These are phyloP conservation scores for Eupithecia dodoneata DNA, from an alignment of 2,888 invertebrate genomes.

Conservation along the genomic window DNA sequence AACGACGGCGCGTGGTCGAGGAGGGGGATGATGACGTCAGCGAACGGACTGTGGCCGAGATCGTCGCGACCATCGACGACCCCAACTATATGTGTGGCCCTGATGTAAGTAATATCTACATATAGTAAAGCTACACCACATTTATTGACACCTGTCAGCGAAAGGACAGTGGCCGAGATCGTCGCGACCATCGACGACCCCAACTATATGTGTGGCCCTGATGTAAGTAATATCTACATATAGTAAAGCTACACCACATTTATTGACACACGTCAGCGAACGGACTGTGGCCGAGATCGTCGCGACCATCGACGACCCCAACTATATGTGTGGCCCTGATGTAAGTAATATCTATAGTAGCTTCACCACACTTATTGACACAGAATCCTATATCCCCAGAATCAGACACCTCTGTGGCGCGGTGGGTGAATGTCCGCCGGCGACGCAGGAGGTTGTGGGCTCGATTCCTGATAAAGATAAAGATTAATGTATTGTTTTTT, in stretches of 20 bases:
- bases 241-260: no score
- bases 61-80: slow-evolving; percentile 92
- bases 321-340: slow-evolving; percentile 92
- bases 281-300: slow-evolving; percentile 92
- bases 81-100: slow-evolving; percentile 93
- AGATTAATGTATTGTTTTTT: no score
- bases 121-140: no score
- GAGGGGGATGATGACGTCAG: slow-evolving; percentile 88
- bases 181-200: slow-evolving; percentile 93
- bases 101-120: slow-evolving; percentile 81
- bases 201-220: slow-evolving; percentile 92
- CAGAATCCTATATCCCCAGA: no score
- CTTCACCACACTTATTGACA: no score
- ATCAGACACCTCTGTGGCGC: no score
- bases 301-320: slow-evolving; percentile 92
- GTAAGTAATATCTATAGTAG: slow-evolving; percentile 63
- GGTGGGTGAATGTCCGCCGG: no score
- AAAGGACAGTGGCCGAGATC: slow-evolving; percentile 91
- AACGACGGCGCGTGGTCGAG: slow-evolving; percentile 67
- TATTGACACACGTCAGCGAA: slow-evolving; percentile 87
- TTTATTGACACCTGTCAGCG: slow-evolving; percentile 84
- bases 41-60: slow-evolving; percentile 90
- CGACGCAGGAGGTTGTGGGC: no score
- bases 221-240: slow-evolving; percentile 79
- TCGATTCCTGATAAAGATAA: no score